Evolutionary conservation across 2,797 vertebrate genomes (phyloP), one percentile per base, ranked within the genome.

Genomic region (Sparus aurata): DNA sequence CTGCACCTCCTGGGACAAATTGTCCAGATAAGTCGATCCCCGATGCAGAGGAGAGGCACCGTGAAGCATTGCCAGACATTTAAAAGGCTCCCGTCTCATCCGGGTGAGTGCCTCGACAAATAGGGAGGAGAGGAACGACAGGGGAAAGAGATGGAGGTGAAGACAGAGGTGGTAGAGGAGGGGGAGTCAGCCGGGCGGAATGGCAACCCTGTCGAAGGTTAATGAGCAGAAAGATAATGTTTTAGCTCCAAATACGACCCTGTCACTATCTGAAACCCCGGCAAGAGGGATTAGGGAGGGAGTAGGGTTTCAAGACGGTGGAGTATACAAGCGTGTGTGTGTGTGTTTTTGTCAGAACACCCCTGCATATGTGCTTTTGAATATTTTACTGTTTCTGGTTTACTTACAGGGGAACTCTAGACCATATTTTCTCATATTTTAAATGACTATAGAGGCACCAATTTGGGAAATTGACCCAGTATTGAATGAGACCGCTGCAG

Each of bases 201-300:
- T 92, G 87, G 90, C 86, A 92, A 86, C 81, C 87, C 91, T 86
- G 92, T 91, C 87, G 75, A 91, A 93, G 92, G 92, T 94, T 94
- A 94, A 94, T 94, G 92, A 94, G 93, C 92, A 93, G 92, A 94
- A 94, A 93, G 93, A 93, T 93, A 89, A 93, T 93, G 91, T 93
- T 93, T 93, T 90, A 92, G 89, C 90, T 87, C 89, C 89, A 87
- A 90, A 87, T 87, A 64, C 82, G 25, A 91, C 89, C 90, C 84
- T 86, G 92, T 90, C 89, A 86, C 85, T 85, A 68, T 84, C 86
- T 80, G 79, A 77, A 79, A 53, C 54, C 79, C 77, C 3, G 54
- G 84, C 59, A 72, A 77, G 79, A 86, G 61, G 84, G 65, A 86
- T 79, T 86, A 87, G 47, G 55, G 78, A 72, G 61, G 65, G 77